Percentiles rank a stretch among this genome's conserved stretches.
Conservation (phyloP, 2,797 vertebrate species). For the Falco berigora region DNA sequence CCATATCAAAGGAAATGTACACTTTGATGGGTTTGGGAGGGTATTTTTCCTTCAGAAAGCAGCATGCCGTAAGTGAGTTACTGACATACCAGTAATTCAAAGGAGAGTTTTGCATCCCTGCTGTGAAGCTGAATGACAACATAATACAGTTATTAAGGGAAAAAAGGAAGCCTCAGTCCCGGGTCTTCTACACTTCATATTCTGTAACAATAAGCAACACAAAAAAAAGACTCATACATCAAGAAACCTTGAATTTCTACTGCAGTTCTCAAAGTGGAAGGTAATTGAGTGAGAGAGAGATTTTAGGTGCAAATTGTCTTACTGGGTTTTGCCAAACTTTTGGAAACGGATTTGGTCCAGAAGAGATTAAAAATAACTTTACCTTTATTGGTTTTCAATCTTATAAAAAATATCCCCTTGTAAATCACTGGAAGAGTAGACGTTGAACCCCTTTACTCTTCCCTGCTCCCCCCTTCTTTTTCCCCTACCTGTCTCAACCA, state of each 20-base stretch:
- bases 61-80: neutral
- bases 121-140: constrained; percentile 59
- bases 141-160: neutral
- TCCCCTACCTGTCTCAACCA: neutral
- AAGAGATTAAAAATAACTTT: neutral
- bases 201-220: neutral
- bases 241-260: neutral
- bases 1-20: constrained; percentile 34
- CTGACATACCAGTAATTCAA: constrained; percentile 42
- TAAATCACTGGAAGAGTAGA: neutral
- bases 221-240: neutral
- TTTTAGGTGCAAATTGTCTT: neutral
- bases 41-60: constrained; percentile 41
- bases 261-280: neutral
- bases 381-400: neutral
- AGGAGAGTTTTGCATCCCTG: constrained; percentile 33
- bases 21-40: constrained; percentile 1
- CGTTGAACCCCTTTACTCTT: neutral
- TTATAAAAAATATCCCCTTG: neutral
- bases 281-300: neutral
- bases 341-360: neutral
- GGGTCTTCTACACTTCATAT: neutral
- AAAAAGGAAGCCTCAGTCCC: neutral
- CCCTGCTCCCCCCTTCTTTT: too few species aligned
- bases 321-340: neutral